phyloP scores from a whole-genome alignment of 2,113 vertebrate genomes.

The Pachypanchax playfairii region DNA sequence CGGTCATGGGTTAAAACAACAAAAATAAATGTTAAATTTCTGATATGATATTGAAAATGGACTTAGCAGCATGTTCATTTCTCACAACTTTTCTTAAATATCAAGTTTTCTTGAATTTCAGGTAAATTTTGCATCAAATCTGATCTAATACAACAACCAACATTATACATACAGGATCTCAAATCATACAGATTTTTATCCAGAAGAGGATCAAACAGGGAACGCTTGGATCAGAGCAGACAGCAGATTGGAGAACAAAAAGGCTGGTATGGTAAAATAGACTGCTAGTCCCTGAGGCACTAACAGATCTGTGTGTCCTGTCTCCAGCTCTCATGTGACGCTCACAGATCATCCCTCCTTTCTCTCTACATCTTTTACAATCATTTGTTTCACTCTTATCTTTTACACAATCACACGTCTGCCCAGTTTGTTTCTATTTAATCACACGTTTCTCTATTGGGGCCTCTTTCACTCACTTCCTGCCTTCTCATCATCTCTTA shows the following conservation, averaged over 20 bases:
- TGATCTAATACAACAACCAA: constrained; percentile 9
- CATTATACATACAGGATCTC: constrained; percentile 16
- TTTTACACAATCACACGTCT: constrained; percentile 19
- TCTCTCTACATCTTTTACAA: constrained; percentile 6
- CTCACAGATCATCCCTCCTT: constrained; percentile 22
- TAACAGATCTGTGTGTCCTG: constrained; percentile 39
- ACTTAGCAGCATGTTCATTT: too few species aligned
- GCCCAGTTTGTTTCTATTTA: background rate
- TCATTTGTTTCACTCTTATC: constrained; percentile 27
- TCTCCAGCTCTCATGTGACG: constrained; percentile 37
- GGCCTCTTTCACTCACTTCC: constrained; percentile 22
- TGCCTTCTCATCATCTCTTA: constrained; percentile 31
- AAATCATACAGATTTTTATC: constrained; percentile 19
- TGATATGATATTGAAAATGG: too few species aligned
- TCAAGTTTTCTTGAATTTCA: constrained; percentile 1
- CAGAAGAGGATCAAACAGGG: constrained; percentile 11
- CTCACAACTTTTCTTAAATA: too few species aligned
- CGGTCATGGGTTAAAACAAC: too few species aligned
- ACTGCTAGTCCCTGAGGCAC: constrained; percentile 46
- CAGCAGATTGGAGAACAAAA: constrained; percentile 38
- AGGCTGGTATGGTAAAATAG: constrained; percentile 59
- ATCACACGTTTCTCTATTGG: constrained; percentile 1
- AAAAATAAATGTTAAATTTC: too few species aligned
- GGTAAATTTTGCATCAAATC: background rate
- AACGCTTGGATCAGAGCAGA: constrained; percentile 42